Evolutionary conservation across 2,113 vertebrate genomes (phyloP), one percentile per base, ranked within the genome.

Genomic region (Colinus virginianus): DNA sequence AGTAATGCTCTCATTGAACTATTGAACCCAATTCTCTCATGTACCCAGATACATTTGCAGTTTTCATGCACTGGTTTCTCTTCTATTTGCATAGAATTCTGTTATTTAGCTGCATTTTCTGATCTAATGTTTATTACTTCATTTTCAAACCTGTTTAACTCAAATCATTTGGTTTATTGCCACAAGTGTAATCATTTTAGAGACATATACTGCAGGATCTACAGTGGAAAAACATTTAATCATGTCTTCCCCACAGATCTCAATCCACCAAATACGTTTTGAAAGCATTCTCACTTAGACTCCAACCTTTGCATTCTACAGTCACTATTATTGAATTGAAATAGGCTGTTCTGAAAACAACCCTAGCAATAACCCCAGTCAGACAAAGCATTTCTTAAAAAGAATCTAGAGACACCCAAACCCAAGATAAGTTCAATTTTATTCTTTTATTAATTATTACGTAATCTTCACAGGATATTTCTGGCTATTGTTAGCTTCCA

Each of bases 1-100:
- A 59, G 34, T 87, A 87, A 94, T 87, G 78, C 23, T 63, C 61
- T 64, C 79, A 30, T 67, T 96, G 78, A 95, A 89, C 89, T 89
- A 2, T 0, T 91, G 89, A 96, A 85, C 78, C 45, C 87, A 48
- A 76, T 76, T 94, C 81, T 77, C 53, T 26, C 21, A 5, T 15
- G 28, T 59, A 69, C 59, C 32, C 79, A 71, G 71, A 61, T 62
- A 90, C 38, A 58, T 68, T 55, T 78, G 43, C 64, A 91, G 55
- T 32, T 85, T 43, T 81, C 56, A 45, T 46, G 22, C 58, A 17
- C 6, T 77, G 25, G 4, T 75, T 90, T 67, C 34, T 70, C 53
- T 34, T 70, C 53, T 88, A 42, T 87, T 89, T 92, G n/a, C 22
- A 30, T 48, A 16, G 20, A n/a, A 67, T 85, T 85, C 78, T 28